Evolutionary conservation across 2,113 vertebrate species (phyloP), one percentile per base, ranked within the genome.

Genomic region (Gracilinanus agilis): DNA sequence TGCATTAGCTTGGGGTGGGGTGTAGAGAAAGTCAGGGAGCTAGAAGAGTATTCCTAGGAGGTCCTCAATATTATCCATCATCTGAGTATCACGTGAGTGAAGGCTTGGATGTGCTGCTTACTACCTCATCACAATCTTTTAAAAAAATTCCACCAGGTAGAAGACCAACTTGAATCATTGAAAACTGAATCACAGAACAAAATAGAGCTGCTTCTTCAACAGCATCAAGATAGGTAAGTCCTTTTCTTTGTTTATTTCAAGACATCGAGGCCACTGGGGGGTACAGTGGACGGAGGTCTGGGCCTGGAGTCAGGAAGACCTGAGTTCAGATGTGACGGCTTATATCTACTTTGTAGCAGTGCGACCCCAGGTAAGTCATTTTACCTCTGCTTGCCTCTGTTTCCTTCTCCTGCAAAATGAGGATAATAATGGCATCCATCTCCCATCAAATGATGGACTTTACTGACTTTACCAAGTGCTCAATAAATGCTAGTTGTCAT

Each of bases 171-270:
- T 53, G 97, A 96, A 94, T 90, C 89, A 24, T 44, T 98, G 93
- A 98, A 98, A 92, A 97, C 96, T 95, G 98, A 98, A 92, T 96
- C 96, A 55, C 96, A 97, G 90, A 97, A 55, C 88, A 98, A 95
- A 97, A 97, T 92, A 0, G 97, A 98, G 0, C 55, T 97, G 88
- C 93, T 98, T 91, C 93, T 98, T 96, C 98, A 98, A 54, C 97
- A 98, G 9, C 98, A 98, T 96, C 97, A 97, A 94, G 96, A 99
- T 90, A 98, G 98, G 99, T 99, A 98, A 83, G 94, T 95, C 90
- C 90, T 53, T 92, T 8, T 19, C 61, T 34, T 16, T 67, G 11
- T 34, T 34, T 67, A 67, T 11, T 67, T 67, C 11, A 75, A 75
- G 29, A 13, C 34, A 13, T 12, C 40, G 16, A 40, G 16, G 16